Evolutionary conservation across 2,888 invertebrate genomes (phyloP), one percentile per base, ranked within the genome.

Genomic region (Corbicula japonica): DNA sequence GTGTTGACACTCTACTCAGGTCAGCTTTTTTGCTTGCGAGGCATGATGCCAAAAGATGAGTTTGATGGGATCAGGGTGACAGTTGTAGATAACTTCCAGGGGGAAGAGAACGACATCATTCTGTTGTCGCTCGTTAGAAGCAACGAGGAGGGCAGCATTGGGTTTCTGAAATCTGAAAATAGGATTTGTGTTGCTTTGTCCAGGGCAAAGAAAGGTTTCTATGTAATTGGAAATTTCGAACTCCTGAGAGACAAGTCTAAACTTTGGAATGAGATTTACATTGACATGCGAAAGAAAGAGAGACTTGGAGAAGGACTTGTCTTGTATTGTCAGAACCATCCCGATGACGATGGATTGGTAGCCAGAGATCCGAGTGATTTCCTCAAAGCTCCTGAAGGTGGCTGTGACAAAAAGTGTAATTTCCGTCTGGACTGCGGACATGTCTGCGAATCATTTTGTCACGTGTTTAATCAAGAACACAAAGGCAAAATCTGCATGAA

Each of bases 391-490:
- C 87, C 87, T 21, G 87, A 87, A 32, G 88, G 88, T 12, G 88
- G 89, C 4, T 89, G 89, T 70, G 70, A 76, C 23, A 71, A 75
- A 52, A 74, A 54, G 41, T 90, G 90, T 79, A 80, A 86, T 23
- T 56, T 66, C n/a, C 79, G 85, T 21, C 80, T 90, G 3, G 52
- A 77, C 2, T 91, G 91, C 83, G 90, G 91, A 0, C 91, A 91
- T 74, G 83, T 75, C 0, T 91, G 91, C 72, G 52, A 62, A 10
- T 76, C 76, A 34, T 69, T 62, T 50, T 91, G 90, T 72, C 90
- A 90, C 62, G 74, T 85, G 4, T 30, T 50, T 30, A 86, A 87
- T 48, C 52, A 58, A 21, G 92, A 94, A 0, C 96, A 96, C 87
- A 52, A 69, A 0, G 70, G 87, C 0, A 94, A 94, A 32, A 91